Conservation (phyloP, 2,888 invertebrate species). For the Drosophila helvetica region DNA sequence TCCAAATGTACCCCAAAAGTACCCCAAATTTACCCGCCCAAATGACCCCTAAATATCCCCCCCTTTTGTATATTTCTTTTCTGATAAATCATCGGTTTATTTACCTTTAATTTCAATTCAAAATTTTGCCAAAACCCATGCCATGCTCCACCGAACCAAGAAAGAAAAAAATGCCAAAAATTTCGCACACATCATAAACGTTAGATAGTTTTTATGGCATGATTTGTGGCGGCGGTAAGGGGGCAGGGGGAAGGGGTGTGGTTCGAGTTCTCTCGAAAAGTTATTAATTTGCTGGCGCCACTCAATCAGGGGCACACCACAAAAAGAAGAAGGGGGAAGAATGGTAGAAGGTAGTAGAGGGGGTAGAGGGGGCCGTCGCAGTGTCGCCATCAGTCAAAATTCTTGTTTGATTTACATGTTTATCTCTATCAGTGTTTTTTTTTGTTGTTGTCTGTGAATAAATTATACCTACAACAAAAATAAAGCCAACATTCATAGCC, state of each 20-base stretch:
- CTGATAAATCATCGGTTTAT: constrained; percentile 25
- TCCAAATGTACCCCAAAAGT: no score
- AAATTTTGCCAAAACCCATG: constrained; percentile 12
- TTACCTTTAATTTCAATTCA: constrained; percentile 42
- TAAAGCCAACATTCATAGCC: constrained; percentile 28
- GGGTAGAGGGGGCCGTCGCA: constrained; percentile 45
- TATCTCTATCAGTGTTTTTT: constrained; percentile 53
- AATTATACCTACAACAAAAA: constrained; percentile 64
- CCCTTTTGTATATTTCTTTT: neutral
- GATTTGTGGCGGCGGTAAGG: neutral
- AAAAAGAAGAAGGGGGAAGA: constrained; percentile 1
- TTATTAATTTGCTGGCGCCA: constrained; percentile 69
- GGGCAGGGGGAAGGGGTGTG: neutral
- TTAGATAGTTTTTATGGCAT: constrained; percentile 20
- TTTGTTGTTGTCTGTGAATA: constrained; percentile 52
- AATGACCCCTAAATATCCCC: neutral
- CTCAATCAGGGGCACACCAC: constrained; percentile 61
- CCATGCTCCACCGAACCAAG: constrained; percentile 33
- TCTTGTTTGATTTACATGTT: constrained; percentile 79
- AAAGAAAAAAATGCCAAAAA: constrained; percentile 17
- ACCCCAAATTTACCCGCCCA: no score
- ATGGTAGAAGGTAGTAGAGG: neutral
- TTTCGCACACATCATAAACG: constrained; percentile 61
- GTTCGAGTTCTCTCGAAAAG: constrained; percentile 7
- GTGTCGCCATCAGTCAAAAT: constrained; percentile 78